Base-by-base conservation (phyloP, 2,113 vertebrate genomes). In the Axis porcinus region DNA sequence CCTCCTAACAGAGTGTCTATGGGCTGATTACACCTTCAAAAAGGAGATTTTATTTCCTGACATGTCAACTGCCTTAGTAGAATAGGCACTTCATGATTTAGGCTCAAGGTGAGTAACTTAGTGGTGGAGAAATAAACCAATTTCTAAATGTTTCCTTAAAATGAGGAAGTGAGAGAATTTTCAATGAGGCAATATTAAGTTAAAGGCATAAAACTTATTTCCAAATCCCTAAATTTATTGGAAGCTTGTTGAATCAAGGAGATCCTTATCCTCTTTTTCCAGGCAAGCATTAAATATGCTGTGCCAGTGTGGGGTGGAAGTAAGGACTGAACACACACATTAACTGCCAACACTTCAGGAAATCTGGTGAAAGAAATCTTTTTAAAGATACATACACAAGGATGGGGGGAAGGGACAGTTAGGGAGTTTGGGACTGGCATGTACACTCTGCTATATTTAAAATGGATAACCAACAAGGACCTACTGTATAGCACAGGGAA, bases 161-260 rank as follows among this genome's bases (percentile, higher is more conserved):
- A 96, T 47, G 79, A 90, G 40, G 33, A 96, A 96, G 81, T 52
- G 40, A 58, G 12, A 86, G 50, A 47, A 52, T 93, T 86, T 92
- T 86, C 33, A 45, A 64, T 60, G 96, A 55, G n/a, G 2, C 40
- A 95, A 43, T 45, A 62, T 95, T 96, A 87, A 84, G 14, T 67
- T 76, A 94, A 86, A 93, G 70, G 10, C 23, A 91, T 83, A 78
- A 95, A 95, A 84, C 28, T 88, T 57, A 84, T 90, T 86, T 96
- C 47, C 64, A 89, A 85, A 79, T 70, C 12, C 43, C 52, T 70
- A 91, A 83, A n/a, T 81, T 16, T 50, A 33, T 13, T 94, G 70
- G 25, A 96, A 95, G 50, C 89, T 90, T 91, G 43, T 55, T 91
- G 84, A 97, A 40, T 96, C 54, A 45, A 93, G 54, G 96, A 89